These are phyloP conservation scores for Bovichtus diacanthus DNA, from an alignment of 2,797 vertebrate species.

Conservation along the genomic window DNA sequence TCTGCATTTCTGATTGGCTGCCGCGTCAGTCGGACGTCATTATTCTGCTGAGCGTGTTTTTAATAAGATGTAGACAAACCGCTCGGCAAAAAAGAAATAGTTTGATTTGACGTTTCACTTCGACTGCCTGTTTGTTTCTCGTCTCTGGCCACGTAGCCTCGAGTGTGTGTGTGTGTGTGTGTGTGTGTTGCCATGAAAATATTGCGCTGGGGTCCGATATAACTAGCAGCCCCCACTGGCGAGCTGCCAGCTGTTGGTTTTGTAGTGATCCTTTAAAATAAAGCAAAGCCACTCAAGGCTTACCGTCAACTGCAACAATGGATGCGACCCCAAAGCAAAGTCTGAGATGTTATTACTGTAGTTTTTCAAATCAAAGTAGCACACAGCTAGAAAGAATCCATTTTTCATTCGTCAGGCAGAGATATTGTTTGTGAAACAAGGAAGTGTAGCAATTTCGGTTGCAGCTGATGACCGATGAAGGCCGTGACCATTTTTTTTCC, in stretches of 20 bases:
- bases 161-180: not conserved
- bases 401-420: constrained; percentile 52
- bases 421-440: constrained; percentile 60
- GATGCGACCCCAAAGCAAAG: constrained; percentile 58
- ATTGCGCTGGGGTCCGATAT: constrained; percentile 6
- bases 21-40: not conserved
- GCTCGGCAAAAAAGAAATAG: not conserved
- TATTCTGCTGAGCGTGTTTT: constrained; percentile 4
- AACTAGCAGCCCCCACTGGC: constrained; percentile 35
- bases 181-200: not conserved
- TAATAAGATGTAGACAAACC: constrained; percentile 18
- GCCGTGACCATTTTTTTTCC: constrained; percentile 23
- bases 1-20: not conserved
- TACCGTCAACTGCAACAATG: constrained; percentile 33
- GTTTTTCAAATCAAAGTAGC: constrained; percentile 63
- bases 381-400: constrained; percentile 43
- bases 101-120: constrained; percentile 7
- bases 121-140: constrained; percentile 9
- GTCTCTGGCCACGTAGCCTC: constrained; percentile 12
- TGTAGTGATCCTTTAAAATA: constrained; percentile 60
- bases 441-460: constrained; percentile 36
- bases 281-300: constrained; percentile 48
- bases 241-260: constrained; percentile 26
- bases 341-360: constrained; percentile 58
- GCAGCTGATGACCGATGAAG: constrained; percentile 42